Base-by-base conservation (phyloP, 2,888 invertebrate genomes). In the Stegophylla sp. region DNA sequence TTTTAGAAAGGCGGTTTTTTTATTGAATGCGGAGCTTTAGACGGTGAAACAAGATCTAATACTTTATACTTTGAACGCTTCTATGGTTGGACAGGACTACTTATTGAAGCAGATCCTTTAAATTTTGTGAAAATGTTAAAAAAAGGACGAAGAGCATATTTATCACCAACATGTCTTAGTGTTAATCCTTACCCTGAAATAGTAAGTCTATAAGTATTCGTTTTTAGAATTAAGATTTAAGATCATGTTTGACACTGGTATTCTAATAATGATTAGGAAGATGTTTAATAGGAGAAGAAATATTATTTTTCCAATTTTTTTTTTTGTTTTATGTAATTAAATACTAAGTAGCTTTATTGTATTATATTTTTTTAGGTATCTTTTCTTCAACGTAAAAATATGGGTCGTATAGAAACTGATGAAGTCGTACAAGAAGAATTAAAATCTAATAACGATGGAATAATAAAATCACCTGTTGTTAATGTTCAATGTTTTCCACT, bases 41-140 rank as follows among this genome's bases (percentile, higher is more conserved):
- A 89, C 83, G 89, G 89, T 0, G 89, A 89, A 84, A 88, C 88
- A 2, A 85, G 89, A 34, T 89, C 89, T 45, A 89, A 89, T 84
- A 88, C 89, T 1, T 85, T 89, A 17, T 87, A 86, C 82, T 86
- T 89, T 73, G 89, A 89, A 84, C 85, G 87, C 71, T 85, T 85
- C 59, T 84, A 86, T 10, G 87, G 86, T 56, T 89, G 89, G 89
- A 86, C 85, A 1, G 89, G 89, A 2, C 83, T 89, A 43, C 85
- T 89, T 1, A 87, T 89, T 67, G 89, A 89, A 84, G 88, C 88
- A 3, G 89, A 89, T 85, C 89, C 89, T 0, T 85, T 85, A 4
- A 89, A 88, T 83, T 89, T 88, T 84, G 85, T 85, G 9, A 84
- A 86, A 66, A 85, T 89, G 84, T 69, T 87, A 41, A 83, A 83